Evolutionary conservation across 2,113 vertebrate genomes (phyloP), one percentile per base, ranked within the genome.

Genomic region (Alouatta palliata): DNA sequence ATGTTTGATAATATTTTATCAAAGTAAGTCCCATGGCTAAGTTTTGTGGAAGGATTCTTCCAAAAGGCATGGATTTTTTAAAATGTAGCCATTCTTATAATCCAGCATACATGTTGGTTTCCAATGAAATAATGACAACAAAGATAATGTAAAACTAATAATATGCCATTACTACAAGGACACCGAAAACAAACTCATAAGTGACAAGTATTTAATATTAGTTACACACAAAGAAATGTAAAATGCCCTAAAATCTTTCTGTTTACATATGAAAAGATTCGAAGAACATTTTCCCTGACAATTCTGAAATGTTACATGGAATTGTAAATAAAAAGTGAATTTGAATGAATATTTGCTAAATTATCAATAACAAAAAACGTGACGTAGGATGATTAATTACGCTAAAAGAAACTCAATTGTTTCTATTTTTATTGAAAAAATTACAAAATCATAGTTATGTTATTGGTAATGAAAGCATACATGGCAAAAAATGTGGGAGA

Each of bases 291-390:
- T 87, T 47, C 45, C 8, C 19, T 82, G 54, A 47, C 45, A 80
- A 30, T 90, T 58, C 35, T 84, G 54, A 64, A 76, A 43, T 87
- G 40, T 95, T 92, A 71, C 0, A 9, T 77, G 45, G 32, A 87
- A 73, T 83, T 83, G 40, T 40, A 52, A 90, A 21, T 47, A 80
- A 54, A 21, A 73, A 45, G 17, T 94, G 30, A 91, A 93, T 49
- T 87, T 91, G 71, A 94, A 66, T 58, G 37, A 88, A 85, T 80
- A 19, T 84, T 91, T 81, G 20, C 27, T 61, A 81, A 96, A 91
- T 47, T 81, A 54, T 52, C 17, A 91, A 20, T 80, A 70, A 90
- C 66, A 58, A 70, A 68, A 90, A 96, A 75, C 17, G 70, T 47
- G 20, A 45, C 21, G 73, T 73, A 47, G 49, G 7, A 73, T 66